Evolutionary conservation across 2,113 vertebrate species (phyloP).

Genomic region (Probosciger aterrimus): DNA sequence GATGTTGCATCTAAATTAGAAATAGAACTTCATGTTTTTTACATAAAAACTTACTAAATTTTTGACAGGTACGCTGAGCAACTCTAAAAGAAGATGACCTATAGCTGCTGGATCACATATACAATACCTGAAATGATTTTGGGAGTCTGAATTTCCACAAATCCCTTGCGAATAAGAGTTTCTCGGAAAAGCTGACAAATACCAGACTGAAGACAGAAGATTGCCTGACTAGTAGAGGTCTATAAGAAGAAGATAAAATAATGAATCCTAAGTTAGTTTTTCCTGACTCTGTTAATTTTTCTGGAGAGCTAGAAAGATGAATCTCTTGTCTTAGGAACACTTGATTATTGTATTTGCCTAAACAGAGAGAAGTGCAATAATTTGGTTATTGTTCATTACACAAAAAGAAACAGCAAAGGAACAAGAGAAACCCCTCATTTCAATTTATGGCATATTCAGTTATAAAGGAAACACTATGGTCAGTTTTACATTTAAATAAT

Average conservation of each 20-base stretch:
- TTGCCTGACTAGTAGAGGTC: conserved; percentile 95
- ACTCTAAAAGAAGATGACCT: neutral
- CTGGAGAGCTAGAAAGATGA: neutral
- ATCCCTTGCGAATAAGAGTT: conserved; percentile 89
- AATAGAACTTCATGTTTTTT: neutral
- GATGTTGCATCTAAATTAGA: neutral
- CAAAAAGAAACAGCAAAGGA: neutral
- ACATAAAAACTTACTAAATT: neutral
- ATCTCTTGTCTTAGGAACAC: neutral
- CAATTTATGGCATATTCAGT: neutral
- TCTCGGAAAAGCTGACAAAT: conserved; percentile 96
- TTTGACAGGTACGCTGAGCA: neutral
- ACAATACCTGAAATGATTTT: conserved; percentile 96
- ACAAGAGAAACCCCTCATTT: neutral
- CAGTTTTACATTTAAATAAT: neutral
- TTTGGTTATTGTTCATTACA: neutral
- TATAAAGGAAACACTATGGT: neutral
- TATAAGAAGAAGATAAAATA: conserved; percentile 67
- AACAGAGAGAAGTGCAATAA: neutral
- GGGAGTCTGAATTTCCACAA: conserved; percentile 97
- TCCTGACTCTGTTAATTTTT: neutral
- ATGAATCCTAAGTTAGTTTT: conserved; percentile 22
- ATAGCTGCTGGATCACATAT: neutral
- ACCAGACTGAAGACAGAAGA: conserved; percentile 91
- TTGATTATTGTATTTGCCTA: neutral